A percentile compares a stretch with the other conserved stretches of the same genome.
These are phyloP conservation scores for Alcedo atthis DNA, from an alignment of 2,797 vertebrate genomes.

Conservation along the genomic window DNA sequence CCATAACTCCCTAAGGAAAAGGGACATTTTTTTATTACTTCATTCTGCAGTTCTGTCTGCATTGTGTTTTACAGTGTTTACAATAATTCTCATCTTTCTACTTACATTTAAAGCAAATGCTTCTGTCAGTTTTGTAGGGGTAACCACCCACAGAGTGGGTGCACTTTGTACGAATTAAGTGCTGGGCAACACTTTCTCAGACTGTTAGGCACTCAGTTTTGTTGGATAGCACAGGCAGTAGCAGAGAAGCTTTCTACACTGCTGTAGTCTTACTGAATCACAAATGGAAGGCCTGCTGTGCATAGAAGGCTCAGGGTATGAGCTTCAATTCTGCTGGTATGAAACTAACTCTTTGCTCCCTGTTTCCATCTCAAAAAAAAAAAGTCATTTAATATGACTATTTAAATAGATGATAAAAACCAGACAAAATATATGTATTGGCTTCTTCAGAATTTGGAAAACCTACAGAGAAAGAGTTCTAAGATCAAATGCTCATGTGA, in stretches of 20 bases:
- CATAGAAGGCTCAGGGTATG: neutral
- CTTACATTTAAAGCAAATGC: conserved; percentile 15
- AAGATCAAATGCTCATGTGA: neutral
- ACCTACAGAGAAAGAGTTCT: neutral
- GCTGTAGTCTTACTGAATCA: neutral
- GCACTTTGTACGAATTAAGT: neutral
- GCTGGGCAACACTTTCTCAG: neutral
- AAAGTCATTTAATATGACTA: neutral
- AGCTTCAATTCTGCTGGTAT: neutral
- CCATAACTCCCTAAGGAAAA: neutral
- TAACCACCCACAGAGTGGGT: neutral
- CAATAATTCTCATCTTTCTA: conserved; percentile 4
- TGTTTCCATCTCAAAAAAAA: neutral
- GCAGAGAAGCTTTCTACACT: neutral
- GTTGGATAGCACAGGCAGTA: neutral
- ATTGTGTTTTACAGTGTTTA: conserved; percentile 9
- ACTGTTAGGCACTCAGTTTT: neutral
- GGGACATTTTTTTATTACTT: neutral
- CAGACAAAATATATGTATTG: neutral
- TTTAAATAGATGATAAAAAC: neutral
- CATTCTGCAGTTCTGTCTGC: neutral
- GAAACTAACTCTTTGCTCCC: neutral
- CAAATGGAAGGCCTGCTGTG: neutral
- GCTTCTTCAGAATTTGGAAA: neutral
- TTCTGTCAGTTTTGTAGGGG: neutral